phyloP scores from a whole-genome alignment of 1,140 invertebrate genomes.

The Drosophila leontia region DNA sequence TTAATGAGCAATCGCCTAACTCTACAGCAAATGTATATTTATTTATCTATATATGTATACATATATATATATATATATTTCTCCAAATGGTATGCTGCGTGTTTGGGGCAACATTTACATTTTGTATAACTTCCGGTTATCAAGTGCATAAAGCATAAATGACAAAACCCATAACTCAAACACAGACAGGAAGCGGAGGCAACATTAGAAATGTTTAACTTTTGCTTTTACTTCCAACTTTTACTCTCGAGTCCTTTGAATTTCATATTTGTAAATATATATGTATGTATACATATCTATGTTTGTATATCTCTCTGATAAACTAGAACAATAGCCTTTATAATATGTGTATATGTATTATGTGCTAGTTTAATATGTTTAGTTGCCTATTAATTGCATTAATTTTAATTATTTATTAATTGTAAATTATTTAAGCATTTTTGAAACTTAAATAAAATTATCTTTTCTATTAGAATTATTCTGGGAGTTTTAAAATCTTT shows the following conservation, averaged over 20 bases:
- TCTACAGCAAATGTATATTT: slow-evolving; percentile 1
- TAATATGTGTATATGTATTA: not conserved
- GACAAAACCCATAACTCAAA: slow-evolving; percentile 60
- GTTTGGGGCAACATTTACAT: slow-evolving; percentile 51
- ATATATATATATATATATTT: slow-evolving; percentile 11
- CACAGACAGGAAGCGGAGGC: slow-evolving; percentile 31
- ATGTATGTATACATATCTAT: not conserved
- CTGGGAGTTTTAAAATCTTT: no score
- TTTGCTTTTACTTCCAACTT: slow-evolving; percentile 37
- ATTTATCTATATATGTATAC: not conserved
- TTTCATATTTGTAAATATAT: not conserved
- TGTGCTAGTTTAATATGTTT: not conserved
- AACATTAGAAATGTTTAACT: slow-evolving; percentile 27
- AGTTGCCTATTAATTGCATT: not conserved
- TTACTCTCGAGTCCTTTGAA: slow-evolving; percentile 34
- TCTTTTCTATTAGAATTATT: no score
- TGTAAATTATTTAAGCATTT: not conserved
- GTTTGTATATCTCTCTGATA: not conserved
- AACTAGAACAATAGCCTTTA: not conserved
- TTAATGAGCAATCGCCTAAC: slow-evolving; percentile 48
- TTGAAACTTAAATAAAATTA: no score
- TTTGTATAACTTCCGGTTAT: slow-evolving; percentile 57
- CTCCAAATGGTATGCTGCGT: not conserved
- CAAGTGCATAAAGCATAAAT: slow-evolving; percentile 49
- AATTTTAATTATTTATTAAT: not conserved